Evolutionary conservation across 2,797 vertebrate genomes (phyloP).

Genomic region (Paedocypris micromegethes): DNA sequence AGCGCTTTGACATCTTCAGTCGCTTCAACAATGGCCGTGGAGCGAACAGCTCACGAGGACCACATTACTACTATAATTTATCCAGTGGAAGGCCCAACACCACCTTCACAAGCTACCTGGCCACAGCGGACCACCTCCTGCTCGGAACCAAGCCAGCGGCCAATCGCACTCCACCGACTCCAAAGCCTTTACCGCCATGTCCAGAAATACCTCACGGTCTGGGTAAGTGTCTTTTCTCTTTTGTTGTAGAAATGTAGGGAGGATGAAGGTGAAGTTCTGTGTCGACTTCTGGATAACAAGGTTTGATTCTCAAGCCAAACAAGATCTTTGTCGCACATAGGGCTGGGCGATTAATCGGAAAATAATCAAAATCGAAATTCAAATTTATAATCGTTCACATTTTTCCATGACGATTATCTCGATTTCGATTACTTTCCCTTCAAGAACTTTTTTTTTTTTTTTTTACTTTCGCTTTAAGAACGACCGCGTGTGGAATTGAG

Average conservation of each 20-base stretch:
- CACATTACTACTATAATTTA: constrained; percentile 80
- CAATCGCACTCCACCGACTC: constrained; percentile 70
- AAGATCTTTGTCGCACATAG: no score
- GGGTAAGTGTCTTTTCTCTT: constrained; percentile 70
- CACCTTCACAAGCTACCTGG: constrained; percentile 76
- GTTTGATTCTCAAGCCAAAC: no score
- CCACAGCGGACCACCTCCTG: constrained; percentile 71
- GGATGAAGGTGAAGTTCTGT: no score
- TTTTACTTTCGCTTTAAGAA: no score
- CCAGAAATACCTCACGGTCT: constrained; percentile 86
- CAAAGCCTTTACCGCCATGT: constrained; percentile 83
- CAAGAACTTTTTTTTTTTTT: no score
- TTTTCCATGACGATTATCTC: no score
- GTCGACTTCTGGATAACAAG: no score
- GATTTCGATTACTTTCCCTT: no score
- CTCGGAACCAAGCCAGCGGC: constrained; percentile 70
- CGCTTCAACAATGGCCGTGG: constrained; percentile 83
- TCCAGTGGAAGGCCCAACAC: constrained; percentile 76
- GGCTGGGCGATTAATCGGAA: no score
- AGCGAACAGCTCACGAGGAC: constrained; percentile 57
- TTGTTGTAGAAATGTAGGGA: background rate
- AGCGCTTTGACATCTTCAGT: constrained; percentile 96
- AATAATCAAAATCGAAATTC: no score
- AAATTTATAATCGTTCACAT: no score
- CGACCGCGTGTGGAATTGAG: no score